Percentiles rank a stretch among this genome's conserved stretches.
Evolutionary conservation across 2,888 invertebrate genomes (phyloP).

Genomic region (Cinara cedri): DNA sequence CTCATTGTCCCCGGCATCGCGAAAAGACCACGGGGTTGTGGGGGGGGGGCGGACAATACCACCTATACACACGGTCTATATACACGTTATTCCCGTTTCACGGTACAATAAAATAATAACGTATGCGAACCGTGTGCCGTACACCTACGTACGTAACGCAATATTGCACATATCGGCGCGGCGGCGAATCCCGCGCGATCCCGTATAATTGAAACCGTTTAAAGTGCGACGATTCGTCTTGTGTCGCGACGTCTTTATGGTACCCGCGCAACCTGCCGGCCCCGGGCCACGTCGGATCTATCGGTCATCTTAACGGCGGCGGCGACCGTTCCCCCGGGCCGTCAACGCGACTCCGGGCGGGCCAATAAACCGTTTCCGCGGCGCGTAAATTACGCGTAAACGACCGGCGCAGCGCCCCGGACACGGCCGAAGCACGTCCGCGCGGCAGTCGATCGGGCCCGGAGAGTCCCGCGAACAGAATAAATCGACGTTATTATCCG

Average conservation of each 20-base stretch:
- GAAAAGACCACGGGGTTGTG: no score
- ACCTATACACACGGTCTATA: no score
- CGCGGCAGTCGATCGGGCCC: no score
- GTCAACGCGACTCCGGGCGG: conserved; percentile 6
- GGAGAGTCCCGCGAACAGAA: no score
- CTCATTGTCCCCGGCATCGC: neutral
- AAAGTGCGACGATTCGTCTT: conserved; percentile 55
- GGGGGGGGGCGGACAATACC: no score
- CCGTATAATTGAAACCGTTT: conserved; percentile 54
- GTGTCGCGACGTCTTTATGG: conserved; percentile 53
- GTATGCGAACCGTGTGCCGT: conserved; percentile 36
- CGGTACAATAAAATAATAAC: no score
- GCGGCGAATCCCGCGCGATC: conserved; percentile 51
- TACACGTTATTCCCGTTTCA: no score
- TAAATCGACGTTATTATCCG: no score
- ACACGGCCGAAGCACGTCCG: neutral
- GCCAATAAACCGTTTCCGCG: conserved; percentile 11
- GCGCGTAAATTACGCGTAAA: conserved; percentile 34
- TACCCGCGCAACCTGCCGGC: neutral
- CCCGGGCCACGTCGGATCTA: neutral
- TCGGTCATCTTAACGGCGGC: conserved; percentile 44
- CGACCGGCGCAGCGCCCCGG: neutral
- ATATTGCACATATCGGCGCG: conserved; percentile 31
- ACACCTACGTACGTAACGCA: no score
- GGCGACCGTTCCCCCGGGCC: neutral